Evolutionary conservation across 2,888 invertebrate genomes (phyloP), one percentile per base, ranked within the genome.

Genomic region (Tetropium fuscum): DNA sequence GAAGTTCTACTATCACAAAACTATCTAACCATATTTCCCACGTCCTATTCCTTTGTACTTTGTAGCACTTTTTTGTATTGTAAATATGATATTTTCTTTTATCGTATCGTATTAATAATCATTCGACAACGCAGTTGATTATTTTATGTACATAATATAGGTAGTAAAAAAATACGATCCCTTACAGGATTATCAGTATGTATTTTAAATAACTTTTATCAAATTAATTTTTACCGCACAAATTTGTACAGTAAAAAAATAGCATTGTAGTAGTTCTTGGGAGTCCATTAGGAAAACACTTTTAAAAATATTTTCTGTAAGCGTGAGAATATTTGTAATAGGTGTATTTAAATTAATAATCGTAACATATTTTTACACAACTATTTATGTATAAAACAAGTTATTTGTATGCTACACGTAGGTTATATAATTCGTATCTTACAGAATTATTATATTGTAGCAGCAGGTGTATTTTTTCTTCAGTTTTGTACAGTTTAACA

Each of bases 341-440:
- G 60, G 67, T 72, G 72, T 72, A 69, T 70, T 72, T 70, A 71
- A 71, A 72, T 72, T 72, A 69, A n/a, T n/a, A n/a, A 71, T 70
- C 71, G 70, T 70, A 64, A 71, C 72, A 74, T 74, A 74, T 74
- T 74, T 74, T 74, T 74, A 74, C 74, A 74, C 74, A 69, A 70
- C 69, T 74, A 68, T 71, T 71, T 72, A 70, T 71, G 71, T 72
- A 74, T 68, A 71, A 71, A 70, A 55, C 63, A 70, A 64, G 59
- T 56, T 60, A 60, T 58, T 60, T 38, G 48, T 60, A 60, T 53
- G 61, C 54, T 59, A 62, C 49, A 48, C 16, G 49, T 54, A 45
- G 60, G 19, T 53, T 56, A 63, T 59, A 59, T 62, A 57, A 57
- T 63, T 63, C 62, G 47, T 59, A 56, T 60, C 51, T 60, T 63